phyloP scores from a whole-genome alignment of 2,113 vertebrate species.

The Centropristis striata region DNA sequence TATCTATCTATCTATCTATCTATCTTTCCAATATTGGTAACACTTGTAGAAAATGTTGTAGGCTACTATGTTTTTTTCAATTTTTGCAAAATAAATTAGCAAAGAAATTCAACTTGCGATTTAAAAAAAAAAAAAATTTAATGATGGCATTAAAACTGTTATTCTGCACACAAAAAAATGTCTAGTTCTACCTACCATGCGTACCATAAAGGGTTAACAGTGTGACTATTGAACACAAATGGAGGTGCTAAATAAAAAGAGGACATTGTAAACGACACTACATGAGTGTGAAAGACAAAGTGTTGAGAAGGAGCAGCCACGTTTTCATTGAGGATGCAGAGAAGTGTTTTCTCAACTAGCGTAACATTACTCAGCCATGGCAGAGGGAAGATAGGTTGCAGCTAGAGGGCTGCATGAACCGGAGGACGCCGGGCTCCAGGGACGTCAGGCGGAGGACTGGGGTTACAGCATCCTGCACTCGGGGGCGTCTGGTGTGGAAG shows the following conservation, averaged over 20 bases:
- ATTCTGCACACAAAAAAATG: too few species aligned
- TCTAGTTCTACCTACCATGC: too few species aligned
- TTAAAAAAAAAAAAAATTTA: too few species aligned
- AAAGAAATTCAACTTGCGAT: too few species aligned
- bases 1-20: too few species aligned
- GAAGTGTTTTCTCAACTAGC: conserved; percentile 12
- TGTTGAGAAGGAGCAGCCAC: background rate
- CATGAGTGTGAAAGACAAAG: conserved; percentile 35
- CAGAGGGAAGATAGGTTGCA: conserved; percentile 45
- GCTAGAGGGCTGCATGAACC: conserved; percentile 24
- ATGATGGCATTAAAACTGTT: too few species aligned
- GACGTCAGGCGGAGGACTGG: conserved; percentile 20
- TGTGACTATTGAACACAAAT: conserved; percentile 8
- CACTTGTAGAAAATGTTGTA: too few species aligned
- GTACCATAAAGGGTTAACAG: too few species aligned
- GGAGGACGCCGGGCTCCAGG: conserved; percentile 51
- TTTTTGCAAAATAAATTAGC: too few species aligned
- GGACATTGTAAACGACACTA: conserved; percentile 29
- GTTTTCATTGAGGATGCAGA: conserved; percentile 42
- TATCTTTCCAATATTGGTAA: too few species aligned
- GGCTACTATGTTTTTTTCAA: too few species aligned
- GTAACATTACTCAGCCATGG: conserved; percentile 57
- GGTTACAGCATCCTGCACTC: conserved; percentile 48
- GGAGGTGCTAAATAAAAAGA: conserved; percentile 21
- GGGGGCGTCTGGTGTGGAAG: conserved; percentile 38